phyloP scores from a whole-genome alignment of 2,113 vertebrate species.

The Chlorodrepanis virens region DNA sequence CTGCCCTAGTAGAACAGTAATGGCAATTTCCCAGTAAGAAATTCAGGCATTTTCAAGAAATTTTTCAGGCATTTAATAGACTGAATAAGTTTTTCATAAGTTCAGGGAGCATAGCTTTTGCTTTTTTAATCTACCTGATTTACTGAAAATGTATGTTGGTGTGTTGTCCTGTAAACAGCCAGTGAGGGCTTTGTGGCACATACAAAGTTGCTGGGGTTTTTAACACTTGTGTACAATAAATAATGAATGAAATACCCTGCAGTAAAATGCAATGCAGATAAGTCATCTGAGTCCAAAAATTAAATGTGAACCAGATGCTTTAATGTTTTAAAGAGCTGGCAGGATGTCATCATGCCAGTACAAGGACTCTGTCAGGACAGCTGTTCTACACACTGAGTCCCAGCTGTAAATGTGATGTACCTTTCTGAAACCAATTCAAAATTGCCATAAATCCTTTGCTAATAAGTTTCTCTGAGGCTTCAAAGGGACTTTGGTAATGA shows the following conservation, averaged over 20 bases:
- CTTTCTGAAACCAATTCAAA: slow-evolving; percentile 33
- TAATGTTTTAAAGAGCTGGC: slow-evolving; percentile 35
- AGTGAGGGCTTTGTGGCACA: neutral
- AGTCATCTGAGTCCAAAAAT: slow-evolving; percentile 34
- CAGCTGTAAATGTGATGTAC: slow-evolving; percentile 45
- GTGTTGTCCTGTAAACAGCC: neutral
- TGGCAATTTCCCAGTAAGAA: neutral
- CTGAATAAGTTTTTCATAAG: neutral
- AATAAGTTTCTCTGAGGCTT: slow-evolving; percentile 2
- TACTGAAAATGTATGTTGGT: neutral
- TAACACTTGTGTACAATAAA: slow-evolving; percentile 7
- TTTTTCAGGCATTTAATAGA: slow-evolving; percentile 20
- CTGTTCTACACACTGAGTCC: neutral
- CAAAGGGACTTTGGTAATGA: slow-evolving; percentile 9
- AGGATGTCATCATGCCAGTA: neutral
- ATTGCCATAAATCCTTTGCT: slow-evolving; percentile 33
- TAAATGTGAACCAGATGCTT: slow-evolving; percentile 61
- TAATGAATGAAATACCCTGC: slow-evolving; percentile 31
- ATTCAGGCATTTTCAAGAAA: neutral
- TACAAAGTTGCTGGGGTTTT: neutral
- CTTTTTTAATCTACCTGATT: neutral
- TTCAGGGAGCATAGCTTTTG: neutral
- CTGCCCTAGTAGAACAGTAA: neutral
- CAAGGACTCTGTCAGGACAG: slow-evolving; percentile 32
- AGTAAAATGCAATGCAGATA: neutral